Percentiles rank a stretch among this genome's conserved stretches.
Evolutionary conservation across 2,797 vertebrate species (phyloP).

Genomic region (Kryptopterus vitreolus): DNA sequence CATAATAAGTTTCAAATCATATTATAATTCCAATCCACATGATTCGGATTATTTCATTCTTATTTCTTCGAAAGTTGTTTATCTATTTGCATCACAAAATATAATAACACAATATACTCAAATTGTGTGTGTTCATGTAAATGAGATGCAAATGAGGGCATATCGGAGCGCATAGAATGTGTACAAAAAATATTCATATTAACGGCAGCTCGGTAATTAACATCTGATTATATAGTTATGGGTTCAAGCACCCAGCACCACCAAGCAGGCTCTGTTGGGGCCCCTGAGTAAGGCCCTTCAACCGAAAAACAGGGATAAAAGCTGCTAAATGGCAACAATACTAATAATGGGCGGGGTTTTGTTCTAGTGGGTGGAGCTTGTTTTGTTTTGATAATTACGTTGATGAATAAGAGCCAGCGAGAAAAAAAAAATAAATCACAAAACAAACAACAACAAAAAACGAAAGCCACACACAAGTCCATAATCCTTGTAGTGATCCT

Average conservation of each 20-base stretch:
- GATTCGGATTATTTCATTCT: neutral
- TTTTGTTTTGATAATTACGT: neutral
- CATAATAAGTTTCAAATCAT: too few species aligned
- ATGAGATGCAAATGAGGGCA: neutral
- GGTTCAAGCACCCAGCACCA: too few species aligned
- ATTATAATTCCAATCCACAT: neutral
- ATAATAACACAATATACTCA: too few species aligned
- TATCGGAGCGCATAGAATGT: neutral
- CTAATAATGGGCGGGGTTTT: neutral
- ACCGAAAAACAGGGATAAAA: too few species aligned
- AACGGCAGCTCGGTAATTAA: too few species aligned
- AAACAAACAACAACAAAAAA: slow-evolving; percentile 44
- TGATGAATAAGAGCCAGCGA: neutral
- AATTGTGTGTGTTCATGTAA: neutral
- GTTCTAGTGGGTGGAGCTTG: neutral
- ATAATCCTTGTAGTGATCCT: slow-evolving; percentile 45
- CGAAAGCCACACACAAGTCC: slow-evolving; percentile 51
- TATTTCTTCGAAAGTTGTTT: neutral
- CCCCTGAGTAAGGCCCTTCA: too few species aligned
- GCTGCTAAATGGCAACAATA: neutral
- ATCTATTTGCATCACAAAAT: too few species aligned
- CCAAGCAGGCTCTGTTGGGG: too few species aligned
- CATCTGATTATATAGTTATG: too few species aligned
- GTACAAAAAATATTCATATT: too few species aligned
- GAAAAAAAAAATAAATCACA: neutral